Conservation (phyloP, 2,888 invertebrate genomes). For the Clivina fossor region DNA sequence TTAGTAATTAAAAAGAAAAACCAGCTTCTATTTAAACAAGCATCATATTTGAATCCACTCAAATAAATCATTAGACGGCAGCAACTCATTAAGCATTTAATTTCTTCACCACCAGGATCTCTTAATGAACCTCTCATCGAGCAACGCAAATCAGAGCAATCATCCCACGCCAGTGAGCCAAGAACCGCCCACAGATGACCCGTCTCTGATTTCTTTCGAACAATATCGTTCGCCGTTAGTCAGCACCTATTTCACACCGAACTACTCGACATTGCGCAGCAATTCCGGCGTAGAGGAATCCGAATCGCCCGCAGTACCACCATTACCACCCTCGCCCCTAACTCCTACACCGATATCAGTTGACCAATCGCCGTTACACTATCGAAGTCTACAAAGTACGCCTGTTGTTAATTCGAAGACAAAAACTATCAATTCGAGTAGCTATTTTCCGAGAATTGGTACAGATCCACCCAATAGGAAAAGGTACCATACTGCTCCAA, state of each 20-base stretch:
- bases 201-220: constrained; percentile 53
- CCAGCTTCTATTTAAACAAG: too few relatives aligned
- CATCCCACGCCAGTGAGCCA: constrained; percentile 52
- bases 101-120: too few relatives aligned
- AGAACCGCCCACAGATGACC: constrained; percentile 48
- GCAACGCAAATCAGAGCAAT: constrained; percentile 50
- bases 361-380: constrained; percentile 47
- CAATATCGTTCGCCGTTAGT: constrained; percentile 60
- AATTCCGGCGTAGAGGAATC: constrained; percentile 40
- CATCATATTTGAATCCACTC: too few relatives aligned
- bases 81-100: too few relatives aligned
- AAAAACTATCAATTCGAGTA: constrained; percentile 51
- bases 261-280: constrained; percentile 55
- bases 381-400: constrained; percentile 51
- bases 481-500: constrained; percentile 61
- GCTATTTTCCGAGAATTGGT: constrained; percentile 51
- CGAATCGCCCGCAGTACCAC: constrained; percentile 46
- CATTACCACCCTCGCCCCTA: constrained; percentile 40
- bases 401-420: constrained; percentile 50
- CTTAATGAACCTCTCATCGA: constrained; percentile 60
- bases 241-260: constrained; percentile 56
- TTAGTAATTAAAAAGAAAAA: too few relatives aligned
- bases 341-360: constrained; percentile 40
- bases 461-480: constrained; percentile 56
- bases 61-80: too few relatives aligned